These are phyloP conservation scores for Nannoperca australis DNA, from an alignment of 2,797 vertebrate genomes.

Conservation along the genomic window DNA sequence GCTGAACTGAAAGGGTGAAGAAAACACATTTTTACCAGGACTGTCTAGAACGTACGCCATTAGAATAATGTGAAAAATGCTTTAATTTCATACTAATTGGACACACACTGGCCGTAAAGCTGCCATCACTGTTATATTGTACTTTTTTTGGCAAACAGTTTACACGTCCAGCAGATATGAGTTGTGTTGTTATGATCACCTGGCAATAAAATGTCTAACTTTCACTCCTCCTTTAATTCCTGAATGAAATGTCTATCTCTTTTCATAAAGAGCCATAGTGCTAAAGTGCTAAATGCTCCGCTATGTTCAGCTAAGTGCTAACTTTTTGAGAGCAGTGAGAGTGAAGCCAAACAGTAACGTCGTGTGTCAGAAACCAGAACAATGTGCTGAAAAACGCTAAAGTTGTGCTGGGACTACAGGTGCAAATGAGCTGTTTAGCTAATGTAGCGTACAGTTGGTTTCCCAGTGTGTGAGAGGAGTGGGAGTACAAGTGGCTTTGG, in stretches of 20 bases:
- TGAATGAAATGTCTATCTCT: not conserved
- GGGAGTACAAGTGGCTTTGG: constrained; percentile 60
- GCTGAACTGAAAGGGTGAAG: too few species aligned
- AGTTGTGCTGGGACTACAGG: not conserved
- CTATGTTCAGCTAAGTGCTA: not conserved
- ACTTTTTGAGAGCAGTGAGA: not conserved
- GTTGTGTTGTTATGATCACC: not conserved
- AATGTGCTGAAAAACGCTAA: not conserved
- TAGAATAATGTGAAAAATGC: not conserved
- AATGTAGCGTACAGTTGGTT: constrained; percentile 16
- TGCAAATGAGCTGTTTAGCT: not conserved
- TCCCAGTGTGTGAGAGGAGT: constrained; percentile 27
- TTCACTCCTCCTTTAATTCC: not conserved
- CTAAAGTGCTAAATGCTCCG: not conserved
- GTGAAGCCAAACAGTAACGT: not conserved
- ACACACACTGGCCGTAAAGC: not conserved
- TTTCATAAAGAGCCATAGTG: not conserved
- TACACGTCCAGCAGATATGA: not conserved
- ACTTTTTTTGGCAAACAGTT: not conserved
- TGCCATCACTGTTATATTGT: not conserved
- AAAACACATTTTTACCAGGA: too few species aligned
- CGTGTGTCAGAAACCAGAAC: not conserved
- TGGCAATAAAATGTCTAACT: too few species aligned
- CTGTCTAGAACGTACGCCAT: too few species aligned
- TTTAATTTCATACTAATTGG: not conserved